A percentile compares a stretch with the other conserved stretches of the same genome.
phyloP scores from a whole-genome alignment of 2,113 vertebrate species.

The Apteryx mantelli region DNA sequence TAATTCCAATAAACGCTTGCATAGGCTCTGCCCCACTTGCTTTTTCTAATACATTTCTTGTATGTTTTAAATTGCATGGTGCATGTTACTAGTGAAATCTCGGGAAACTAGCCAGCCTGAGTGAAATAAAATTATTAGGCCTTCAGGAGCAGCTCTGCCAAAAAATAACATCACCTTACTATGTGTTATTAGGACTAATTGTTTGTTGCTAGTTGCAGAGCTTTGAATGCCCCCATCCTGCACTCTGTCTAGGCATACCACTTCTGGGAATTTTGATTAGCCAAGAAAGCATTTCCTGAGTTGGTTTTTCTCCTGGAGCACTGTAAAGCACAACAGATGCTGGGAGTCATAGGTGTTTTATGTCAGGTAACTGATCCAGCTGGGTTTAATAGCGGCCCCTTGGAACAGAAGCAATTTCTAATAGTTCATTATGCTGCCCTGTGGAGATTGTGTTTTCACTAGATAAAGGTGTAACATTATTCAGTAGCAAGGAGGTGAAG shows the following conservation, averaged over 20 bases:
- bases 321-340: neutral
- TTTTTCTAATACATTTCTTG: neutral
- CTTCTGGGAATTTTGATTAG: neutral
- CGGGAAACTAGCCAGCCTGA: neutral
- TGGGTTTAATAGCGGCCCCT: neutral
- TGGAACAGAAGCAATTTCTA: neutral
- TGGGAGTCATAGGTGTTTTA: neutral
- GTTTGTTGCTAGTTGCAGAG: neutral
- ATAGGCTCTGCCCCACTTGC: neutral
- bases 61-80: neutral
- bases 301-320: neutral
- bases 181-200: neutral
- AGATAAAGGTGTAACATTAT: neutral
- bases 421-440: neutral
- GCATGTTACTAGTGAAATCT: neutral
- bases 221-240: neutral
- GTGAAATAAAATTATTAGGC: neutral
- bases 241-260: accelerated
- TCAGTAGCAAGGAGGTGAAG: neutral
- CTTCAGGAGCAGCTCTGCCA: neutral
- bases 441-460: neutral
- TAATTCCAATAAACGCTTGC: neutral
- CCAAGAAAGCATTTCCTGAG: neutral
- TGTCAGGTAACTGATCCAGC: neutral
- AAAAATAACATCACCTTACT: neutral